Conservation (phyloP, 2,113 vertebrate species). For the Tachycineta bicolor region DNA sequence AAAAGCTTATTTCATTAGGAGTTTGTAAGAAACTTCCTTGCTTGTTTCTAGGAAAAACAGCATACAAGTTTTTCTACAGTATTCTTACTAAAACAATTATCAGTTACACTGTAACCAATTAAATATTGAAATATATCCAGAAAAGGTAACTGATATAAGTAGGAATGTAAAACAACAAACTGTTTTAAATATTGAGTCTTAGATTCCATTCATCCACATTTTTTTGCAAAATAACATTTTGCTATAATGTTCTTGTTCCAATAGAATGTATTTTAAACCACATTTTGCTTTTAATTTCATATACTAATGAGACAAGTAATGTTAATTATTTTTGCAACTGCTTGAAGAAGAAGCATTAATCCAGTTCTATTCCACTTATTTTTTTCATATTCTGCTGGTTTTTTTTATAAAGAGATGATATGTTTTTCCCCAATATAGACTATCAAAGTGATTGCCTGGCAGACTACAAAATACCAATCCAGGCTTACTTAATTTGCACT, state of each 20-base stretch:
- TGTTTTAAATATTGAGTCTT: not conserved
- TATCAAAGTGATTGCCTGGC: not conserved
- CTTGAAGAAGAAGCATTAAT: not conserved
- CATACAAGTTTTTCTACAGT: not conserved
- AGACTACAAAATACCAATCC: not conserved
- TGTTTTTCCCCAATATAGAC: not conserved
- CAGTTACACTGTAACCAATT: not conserved
- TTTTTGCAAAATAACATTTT: not conserved
- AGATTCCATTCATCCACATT: not conserved
- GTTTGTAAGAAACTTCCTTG: not conserved
- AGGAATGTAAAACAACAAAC: not conserved
- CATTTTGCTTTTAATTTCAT: not conserved
- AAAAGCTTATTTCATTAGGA: not conserved
- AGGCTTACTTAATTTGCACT: not conserved
- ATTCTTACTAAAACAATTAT: not conserved
- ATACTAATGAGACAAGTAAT: not conserved
- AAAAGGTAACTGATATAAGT: not conserved
- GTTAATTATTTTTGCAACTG: not conserved
- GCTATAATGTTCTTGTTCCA: not conserved
- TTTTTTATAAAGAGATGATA: not conserved
- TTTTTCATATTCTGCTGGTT: not conserved
- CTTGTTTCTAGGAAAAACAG: not conserved
- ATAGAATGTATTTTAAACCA: not conserved
- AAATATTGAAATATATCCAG: not conserved
- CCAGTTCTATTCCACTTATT: not conserved